Base-by-base conservation (phyloP, 2,797 vertebrate genomes). In the Sebastes jordani region DNA sequence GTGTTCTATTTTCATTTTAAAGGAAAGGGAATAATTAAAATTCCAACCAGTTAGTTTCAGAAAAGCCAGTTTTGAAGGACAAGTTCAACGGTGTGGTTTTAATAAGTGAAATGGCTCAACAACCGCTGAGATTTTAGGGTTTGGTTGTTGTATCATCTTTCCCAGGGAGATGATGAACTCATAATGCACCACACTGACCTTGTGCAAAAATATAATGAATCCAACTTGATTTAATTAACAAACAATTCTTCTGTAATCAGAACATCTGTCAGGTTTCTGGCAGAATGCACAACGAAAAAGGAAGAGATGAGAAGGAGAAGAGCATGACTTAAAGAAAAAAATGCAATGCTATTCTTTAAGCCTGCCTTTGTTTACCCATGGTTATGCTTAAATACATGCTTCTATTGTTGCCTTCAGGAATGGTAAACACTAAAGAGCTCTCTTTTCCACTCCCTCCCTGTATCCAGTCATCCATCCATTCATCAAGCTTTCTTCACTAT, bases 71-170 rank as follows among this genome's bases (percentile, higher is more conserved):
- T 88, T 76, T 79, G 80, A 82, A 85, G 78, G 74, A 67, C 73
- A 76, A 76, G 71, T 71, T 88, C 52, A 81, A 63, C 58, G 22
- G 27, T 83, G 76, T 76, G 75, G 72, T 74, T 90, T 86, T 83
- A 80, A 74, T 80, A 80, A 82, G 55, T 81, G 65, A 76, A 86
- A 82, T 56, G 60, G 60, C 80, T 75, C 83, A 87, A 80, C 69
- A 78, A 77, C 81, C 67, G 22, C 60, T 65, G 76, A 80, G 71
- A 67, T 76, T 77, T 79, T 52, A 29, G 71, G 29, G 49, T 71
- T 85, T 82, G 52, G 23, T 70, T 76, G 52, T 71, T 86, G 32
- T 69, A 52, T 77, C 83, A 63, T 78, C 76, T 74, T 80, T 81
- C 70, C 66, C 61, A 63, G 22, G 36, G 34, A 83, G 75, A 84